Conservation (phyloP, 35 echinoderm and acorn worm genomes). For the Nesometra sesokonis region DNA sequence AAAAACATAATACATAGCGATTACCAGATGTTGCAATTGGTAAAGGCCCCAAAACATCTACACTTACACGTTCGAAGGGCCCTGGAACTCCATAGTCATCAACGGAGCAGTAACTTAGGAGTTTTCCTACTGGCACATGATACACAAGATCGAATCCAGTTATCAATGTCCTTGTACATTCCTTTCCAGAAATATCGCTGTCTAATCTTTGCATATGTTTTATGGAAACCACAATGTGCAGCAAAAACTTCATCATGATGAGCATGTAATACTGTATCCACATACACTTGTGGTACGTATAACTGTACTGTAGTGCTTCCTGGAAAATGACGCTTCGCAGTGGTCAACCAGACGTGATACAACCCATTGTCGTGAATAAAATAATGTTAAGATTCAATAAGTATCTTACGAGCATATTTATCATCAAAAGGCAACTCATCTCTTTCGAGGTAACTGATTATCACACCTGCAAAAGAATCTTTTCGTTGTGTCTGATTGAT, state of each 20-base stretch:
- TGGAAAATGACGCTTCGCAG: neutral
- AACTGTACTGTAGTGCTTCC: neutral
- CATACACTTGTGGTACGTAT: neutral
- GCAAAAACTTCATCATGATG: slow-evolving; percentile 6
- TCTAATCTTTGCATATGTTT: neutral
- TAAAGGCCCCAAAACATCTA: no score
- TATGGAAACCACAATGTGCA: slow-evolving; percentile 13
- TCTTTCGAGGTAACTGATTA: neutral
- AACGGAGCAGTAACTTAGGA: neutral
- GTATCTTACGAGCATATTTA: neutral
- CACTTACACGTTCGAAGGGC: slow-evolving; percentile 17
- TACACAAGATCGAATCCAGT: slow-evolving; percentile 7
- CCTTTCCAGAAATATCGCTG: neutral
- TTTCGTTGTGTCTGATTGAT: neutral
- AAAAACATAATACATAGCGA: slow-evolving; percentile 2
- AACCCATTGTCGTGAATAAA: neutral
- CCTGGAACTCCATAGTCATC: neutral
- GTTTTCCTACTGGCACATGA: neutral
- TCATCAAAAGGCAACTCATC: neutral
- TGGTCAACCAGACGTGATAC: neutral
- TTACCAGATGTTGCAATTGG: neutral
- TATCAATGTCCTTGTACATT: slow-evolving; percentile 10
- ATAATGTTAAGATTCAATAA: slow-evolving; percentile 1
- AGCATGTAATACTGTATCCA: no score
- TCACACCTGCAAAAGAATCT: neutral